These are phyloP conservation scores for Ditylenchus dipsaci DNA, from an alignment of 1,140 invertebrate genomes.

Conservation along the genomic window DNA sequence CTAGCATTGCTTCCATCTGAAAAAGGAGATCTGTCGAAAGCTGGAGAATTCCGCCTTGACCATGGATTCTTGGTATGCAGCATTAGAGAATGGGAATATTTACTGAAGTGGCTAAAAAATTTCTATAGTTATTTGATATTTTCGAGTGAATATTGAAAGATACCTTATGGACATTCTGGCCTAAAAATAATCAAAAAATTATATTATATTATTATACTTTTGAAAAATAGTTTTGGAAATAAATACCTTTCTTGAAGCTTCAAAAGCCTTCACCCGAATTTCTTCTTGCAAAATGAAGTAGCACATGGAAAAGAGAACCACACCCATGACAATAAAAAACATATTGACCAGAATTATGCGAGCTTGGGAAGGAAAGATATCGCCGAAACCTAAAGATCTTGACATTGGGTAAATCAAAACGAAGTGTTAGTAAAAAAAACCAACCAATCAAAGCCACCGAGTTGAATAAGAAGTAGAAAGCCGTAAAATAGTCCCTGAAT, in stretches of 20 bases:
- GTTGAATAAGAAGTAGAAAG: constrained; percentile 55
- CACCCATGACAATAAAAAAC: constrained; percentile 51
- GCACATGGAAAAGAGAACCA: constrained; percentile 55
- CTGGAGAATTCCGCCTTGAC: constrained; percentile 49
- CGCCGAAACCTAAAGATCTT: constrained; percentile 40
- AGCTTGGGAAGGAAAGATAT: constrained; percentile 49
- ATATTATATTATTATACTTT: no score
- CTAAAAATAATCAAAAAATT: neutral
- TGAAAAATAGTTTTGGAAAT: no score
- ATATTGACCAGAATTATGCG: constrained; percentile 46
- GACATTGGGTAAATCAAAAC: neutral
- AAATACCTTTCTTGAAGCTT: constrained; percentile 19
- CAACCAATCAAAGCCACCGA: constrained; percentile 48
- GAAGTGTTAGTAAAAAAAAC: neutral
- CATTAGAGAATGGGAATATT: constrained; percentile 52
- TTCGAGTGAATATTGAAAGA: no score
- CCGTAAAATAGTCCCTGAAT: constrained; percentile 50
- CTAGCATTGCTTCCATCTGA: constrained; percentile 12
- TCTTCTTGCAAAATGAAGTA: constrained; percentile 56
- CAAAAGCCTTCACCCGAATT: constrained; percentile 49
- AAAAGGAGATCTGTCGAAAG: constrained; percentile 38
- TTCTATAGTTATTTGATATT: no score
- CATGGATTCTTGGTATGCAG: constrained; percentile 47
- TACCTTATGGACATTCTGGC: constrained; percentile 44
- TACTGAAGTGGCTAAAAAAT: constrained; percentile 20